Evolutionary conservation across 2,797 vertebrate genomes (phyloP).

Genomic region (Neopelma chrysocephalum): DNA sequence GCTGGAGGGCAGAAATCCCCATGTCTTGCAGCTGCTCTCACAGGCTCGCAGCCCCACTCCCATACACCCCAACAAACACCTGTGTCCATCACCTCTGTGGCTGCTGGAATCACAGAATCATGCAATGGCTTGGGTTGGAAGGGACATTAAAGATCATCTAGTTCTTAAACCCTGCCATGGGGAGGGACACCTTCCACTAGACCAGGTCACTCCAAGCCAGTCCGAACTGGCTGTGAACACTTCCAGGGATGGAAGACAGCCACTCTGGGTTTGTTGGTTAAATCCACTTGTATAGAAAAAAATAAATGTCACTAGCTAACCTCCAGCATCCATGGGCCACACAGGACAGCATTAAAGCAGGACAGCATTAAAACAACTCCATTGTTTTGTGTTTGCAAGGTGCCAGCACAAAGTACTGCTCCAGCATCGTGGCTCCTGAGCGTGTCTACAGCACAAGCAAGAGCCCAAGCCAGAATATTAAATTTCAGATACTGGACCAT

Average conservation of each 20-base stretch:
- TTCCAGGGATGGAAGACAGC: background rate
- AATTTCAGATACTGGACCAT: slow-evolving; percentile 19
- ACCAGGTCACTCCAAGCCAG: background rate
- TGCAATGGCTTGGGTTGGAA: background rate
- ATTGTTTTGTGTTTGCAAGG: background rate
- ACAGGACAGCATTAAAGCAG: background rate
- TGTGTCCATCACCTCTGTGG: rapidly evolving
- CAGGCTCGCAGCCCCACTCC: background rate
- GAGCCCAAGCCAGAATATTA: background rate
- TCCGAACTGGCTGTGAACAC: background rate
- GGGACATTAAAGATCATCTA: background rate
- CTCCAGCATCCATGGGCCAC: background rate
- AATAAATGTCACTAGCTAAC: background rate
- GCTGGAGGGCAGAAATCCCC: background rate
- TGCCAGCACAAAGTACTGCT: background rate
- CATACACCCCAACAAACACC: background rate
- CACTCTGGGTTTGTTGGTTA: background rate
- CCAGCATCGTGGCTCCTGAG: background rate
- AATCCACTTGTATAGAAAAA: background rate
- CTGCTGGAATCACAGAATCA: background rate
- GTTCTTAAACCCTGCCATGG: background rate
- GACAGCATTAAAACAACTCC: background rate
- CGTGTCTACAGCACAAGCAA: background rate
- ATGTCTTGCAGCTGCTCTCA: background rate
- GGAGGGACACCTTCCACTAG: background rate